phyloP scores from a whole-genome alignment of 2,888 invertebrate species.

The Erannis defoliaria region DNA sequence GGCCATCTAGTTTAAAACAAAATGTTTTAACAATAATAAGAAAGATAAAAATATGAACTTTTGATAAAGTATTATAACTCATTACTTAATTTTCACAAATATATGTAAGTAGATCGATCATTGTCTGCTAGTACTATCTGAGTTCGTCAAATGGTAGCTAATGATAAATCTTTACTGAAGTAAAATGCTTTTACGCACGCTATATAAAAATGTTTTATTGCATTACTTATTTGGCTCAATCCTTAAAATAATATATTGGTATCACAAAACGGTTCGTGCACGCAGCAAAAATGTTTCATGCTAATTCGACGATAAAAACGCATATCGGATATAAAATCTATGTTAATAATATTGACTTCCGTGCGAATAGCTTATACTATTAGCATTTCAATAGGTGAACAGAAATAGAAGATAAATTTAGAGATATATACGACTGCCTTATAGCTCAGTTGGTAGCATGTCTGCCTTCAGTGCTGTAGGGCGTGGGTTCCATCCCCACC shows the following conservation, averaged over 20 bases:
- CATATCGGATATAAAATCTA: slow-evolving; percentile 6
- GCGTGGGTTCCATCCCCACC: too few relatives aligned
- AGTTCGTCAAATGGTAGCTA: background rate
- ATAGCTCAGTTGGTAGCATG: too few relatives aligned
- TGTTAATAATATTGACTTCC: slow-evolving; percentile 16
- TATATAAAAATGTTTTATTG: background rate
- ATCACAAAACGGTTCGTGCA: background rate
- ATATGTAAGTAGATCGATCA: background rate
- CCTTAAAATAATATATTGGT: slow-evolving; percentile 2
- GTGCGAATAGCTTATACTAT: background rate
- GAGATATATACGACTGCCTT: background rate
- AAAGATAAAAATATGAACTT: too few relatives aligned
- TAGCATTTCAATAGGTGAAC: background rate
- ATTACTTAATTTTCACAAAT: too few relatives aligned
- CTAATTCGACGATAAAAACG: slow-evolving; percentile 14
- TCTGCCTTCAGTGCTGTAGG: too few relatives aligned
- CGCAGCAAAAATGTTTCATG: slow-evolving; percentile 11
- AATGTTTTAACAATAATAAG: too few relatives aligned
- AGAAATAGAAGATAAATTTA: background rate
- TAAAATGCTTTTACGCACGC: background rate
- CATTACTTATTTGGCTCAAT: background rate
- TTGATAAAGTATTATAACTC: too few relatives aligned
- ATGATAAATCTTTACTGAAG: background rate
- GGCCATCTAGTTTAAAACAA: too few relatives aligned
- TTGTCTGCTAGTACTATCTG: background rate